Base-by-base conservation (phyloP, 2,797 vertebrate species). In the Vultur gryphus region DNA sequence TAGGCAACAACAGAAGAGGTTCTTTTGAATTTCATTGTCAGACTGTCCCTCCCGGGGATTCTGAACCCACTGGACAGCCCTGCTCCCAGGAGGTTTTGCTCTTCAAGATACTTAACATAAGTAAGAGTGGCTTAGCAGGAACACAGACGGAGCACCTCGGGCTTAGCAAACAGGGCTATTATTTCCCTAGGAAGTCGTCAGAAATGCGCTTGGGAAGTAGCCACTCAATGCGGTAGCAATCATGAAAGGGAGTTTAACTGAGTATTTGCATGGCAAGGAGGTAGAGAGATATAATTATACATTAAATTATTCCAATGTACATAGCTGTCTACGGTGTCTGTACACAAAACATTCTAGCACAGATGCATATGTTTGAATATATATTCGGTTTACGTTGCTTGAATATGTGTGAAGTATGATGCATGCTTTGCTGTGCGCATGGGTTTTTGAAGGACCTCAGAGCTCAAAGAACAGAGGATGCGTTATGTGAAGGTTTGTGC, bases 171-270 rank as follows among this genome's bases (percentile, higher is more conserved):
- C 39, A 54, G 64, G 44, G 39, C 58, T 71, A 2, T 89, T 80
- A 73, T 79, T 87, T 84, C 72, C 75, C 69, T 80, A n/a, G 79
- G 89, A 67, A 80, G 73, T 18, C 82, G 58, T 76, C 55, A 82
- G 70, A 71, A 71, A 31, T 21, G 35, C 17, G 0, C 81, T 85
- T 49, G 70, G 72, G 83, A 78, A 89, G 77, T 58, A 51, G 58
- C 59, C 31, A 16, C 43, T 92, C 59, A 1, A 0, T 18, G 16
- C 5, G 7, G 41, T 13, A 59, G 21, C 66, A 69, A 24, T 75
- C 39, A 20, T 33, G 33, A 49, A 87, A 70, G 24, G 51, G 64
- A 52, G 44, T 46, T 76, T 31, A 20, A 6, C 79, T 26, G 48
- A 57, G 20, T 46, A 12, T 85, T 80, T 83, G 64, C 57, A 9